A percentile compares a stretch with the other conserved stretches of the same genome.
Conservation (phyloP, 2,113 vertebrate species). For the Ophthalmolycus amberensis region DNA sequence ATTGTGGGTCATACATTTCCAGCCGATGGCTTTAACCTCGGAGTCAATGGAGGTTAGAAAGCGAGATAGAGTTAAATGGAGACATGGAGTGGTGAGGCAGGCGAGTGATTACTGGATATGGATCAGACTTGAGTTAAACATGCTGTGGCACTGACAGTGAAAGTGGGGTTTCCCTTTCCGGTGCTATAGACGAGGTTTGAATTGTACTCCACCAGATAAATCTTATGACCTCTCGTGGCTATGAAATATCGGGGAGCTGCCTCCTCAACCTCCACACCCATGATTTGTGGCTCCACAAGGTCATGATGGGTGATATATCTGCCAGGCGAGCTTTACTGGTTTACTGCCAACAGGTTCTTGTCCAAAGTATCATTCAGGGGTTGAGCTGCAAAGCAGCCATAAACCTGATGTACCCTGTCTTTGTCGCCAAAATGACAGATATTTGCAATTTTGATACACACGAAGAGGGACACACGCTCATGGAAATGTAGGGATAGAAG, state of each 20-base stretch:
- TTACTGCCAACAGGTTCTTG: conserved; percentile 39
- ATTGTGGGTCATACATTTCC: conserved; percentile 17
- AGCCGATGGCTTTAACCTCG: conserved; percentile 44
- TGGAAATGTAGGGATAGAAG: background rate
- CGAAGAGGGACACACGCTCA: conserved; percentile 8
- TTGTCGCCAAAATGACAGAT: conserved; percentile 14
- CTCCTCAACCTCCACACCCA: conserved; percentile 38
- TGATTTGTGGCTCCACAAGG: conserved; percentile 67
- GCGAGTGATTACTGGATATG: conserved; percentile 19
- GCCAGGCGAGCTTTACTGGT: conserved; percentile 23
- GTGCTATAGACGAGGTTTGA: conserved; percentile 16
- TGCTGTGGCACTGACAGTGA: conserved; percentile 4
- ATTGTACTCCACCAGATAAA: conserved; percentile 33
- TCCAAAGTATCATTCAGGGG: conserved; percentile 18
- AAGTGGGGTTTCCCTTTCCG: conserved; percentile 34
- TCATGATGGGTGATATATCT: conserved; percentile 55
- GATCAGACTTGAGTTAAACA: conserved; percentile 31
- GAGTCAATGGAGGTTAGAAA: conserved; percentile 28
- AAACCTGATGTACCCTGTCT: conserved; percentile 8
- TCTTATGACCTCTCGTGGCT: conserved; percentile 49
- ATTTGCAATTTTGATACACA: conserved; percentile 13
- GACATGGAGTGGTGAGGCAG: conserved; percentile 11
- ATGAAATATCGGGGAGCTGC: conserved; percentile 61
- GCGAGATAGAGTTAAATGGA: conserved; percentile 30
- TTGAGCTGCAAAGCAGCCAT: background rate